A percentile compares a stretch with the other conserved stretches of the same genome.
phyloP scores from a whole-genome alignment of 1,140 invertebrate species.

The Vollenhovia emeryi region DNA sequence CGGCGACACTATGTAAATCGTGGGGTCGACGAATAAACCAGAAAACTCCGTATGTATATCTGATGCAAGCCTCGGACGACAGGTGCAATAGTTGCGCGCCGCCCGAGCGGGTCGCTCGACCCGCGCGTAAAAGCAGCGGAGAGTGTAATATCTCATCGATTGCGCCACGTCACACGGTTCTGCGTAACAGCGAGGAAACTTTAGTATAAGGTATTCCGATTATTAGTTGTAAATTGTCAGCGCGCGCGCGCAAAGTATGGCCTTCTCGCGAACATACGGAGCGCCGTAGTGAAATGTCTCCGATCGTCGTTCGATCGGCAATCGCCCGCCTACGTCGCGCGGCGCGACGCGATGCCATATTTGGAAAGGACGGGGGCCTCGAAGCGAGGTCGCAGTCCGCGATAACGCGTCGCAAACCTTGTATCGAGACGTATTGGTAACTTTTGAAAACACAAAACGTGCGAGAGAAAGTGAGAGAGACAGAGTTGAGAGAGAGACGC shows the following conservation, averaged over 20 bases:
- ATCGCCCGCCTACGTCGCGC: background rate
- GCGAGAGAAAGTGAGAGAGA: background rate
- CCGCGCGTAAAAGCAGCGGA: background rate
- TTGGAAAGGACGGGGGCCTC: background rate
- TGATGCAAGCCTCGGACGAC: background rate
- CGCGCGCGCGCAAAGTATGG: no score
- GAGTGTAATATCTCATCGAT: no score
- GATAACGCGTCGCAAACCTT: no score
- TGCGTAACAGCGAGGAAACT: background rate
- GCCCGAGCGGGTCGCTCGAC: background rate
- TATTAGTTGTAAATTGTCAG: background rate
- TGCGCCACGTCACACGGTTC: background rate
- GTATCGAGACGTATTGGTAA: background rate
- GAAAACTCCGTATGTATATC: constrained; percentile 11
- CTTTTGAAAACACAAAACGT: background rate
- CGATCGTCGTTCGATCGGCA: background rate
- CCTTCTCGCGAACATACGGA: background rate
- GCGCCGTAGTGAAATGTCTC: background rate
- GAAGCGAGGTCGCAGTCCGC: background rate
- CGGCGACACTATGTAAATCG: background rate
- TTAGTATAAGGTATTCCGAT: background rate
- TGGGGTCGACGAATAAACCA: background rate
- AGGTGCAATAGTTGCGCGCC: background rate
- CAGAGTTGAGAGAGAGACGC: no score
- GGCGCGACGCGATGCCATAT: background rate